phyloP scores from a whole-genome alignment of 92 coral and sea anemone species.

The Montipora capitata region DNA sequence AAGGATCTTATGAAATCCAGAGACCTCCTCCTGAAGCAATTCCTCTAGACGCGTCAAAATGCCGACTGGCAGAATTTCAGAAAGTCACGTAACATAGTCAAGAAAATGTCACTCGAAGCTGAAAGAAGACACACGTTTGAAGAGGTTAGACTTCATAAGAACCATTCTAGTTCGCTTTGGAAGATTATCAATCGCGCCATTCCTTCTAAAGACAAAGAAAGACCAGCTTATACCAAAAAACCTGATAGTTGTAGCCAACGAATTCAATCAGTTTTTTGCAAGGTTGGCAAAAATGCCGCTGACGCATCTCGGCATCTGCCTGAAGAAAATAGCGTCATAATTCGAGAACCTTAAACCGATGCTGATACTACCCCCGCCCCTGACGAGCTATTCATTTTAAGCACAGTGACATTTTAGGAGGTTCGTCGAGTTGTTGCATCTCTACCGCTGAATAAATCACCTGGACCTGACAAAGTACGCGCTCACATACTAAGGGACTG shows the following conservation, averaged over 20 bases:
- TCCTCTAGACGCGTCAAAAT: no score
- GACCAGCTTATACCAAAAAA: constrained; percentile 29
- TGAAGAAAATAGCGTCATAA: constrained; percentile 42
- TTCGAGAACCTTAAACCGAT: constrained; percentile 2
- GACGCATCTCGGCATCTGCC: constrained; percentile 17
- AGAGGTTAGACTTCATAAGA: no score
- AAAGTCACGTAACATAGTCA: no score
- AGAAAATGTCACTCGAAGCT: no score
- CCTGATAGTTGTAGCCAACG: constrained; percentile 24
- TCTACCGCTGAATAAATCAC: constrained; percentile 39
- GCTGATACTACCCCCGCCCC: neutral
- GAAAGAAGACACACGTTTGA: no score
- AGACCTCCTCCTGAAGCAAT: no score
- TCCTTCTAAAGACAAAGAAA: constrained; percentile 42
- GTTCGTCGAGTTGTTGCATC: constrained; percentile 41
- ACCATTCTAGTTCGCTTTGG: no score
- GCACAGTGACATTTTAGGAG: constrained; percentile 43
- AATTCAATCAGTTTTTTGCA: constrained; percentile 31
- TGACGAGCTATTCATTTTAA: constrained; percentile 49
- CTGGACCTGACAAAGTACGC: no score
- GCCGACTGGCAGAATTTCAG: no score
- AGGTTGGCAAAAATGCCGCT: constrained; percentile 28
- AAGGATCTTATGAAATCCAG: no score
- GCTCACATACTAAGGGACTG: constrained; percentile 44
- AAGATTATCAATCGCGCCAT: constrained; percentile 9